Evolutionary conservation across 1,140 invertebrate genomes (phyloP), one percentile per base, ranked within the genome.

Genomic region (Hypsibius dujardini): DNA sequence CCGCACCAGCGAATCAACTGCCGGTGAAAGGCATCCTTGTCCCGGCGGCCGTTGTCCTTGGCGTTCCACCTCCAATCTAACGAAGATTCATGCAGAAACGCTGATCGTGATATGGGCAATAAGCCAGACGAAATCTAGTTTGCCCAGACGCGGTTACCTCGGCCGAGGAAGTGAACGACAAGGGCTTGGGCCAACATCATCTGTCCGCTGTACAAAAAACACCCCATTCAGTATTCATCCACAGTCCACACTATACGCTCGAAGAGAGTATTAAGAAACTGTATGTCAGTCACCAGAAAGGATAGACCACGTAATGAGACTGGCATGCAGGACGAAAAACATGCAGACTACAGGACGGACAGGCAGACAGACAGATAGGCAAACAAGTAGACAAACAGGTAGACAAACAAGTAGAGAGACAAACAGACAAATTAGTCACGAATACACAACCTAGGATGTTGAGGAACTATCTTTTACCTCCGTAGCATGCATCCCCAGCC

Each of bases 401-500:
- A 28, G 28, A 28, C 28, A 28, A 28, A 28, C 28, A 28, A 28
- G 28, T 28, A 28, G 28, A 28, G 28, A 28, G 28, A 28, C 28
- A 28, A 28, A 28, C 28, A 28, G 28, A 28, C 28, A 28, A 28
- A 28, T 28, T 28, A 28, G 28, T 28, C 28, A 28, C 28, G 28
- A 28, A 28, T 28, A 28, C 28, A 28, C 28, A 28, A 28, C 28
- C 28, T 28, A 28, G 28, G 28, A 28, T 28, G 28, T 28, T 28
- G 28, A 28, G 28, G 28, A 28, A 28, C 28, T 28, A 28, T 28
- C 28, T 28, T 28, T 28, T 67, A 67, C 62, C 62, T 67, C 45
- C 89, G 80, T n/a, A 90, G 73, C 88, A 90, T 90, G 76, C 89
- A 91, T 1, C 89, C 89, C 89, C 89, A 91, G 1, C 89, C 88